These are phyloP conservation scores for Nematostella vectensis DNA, from an alignment of 92 coral and sea anemone genomes.

Conservation along the genomic window DNA sequence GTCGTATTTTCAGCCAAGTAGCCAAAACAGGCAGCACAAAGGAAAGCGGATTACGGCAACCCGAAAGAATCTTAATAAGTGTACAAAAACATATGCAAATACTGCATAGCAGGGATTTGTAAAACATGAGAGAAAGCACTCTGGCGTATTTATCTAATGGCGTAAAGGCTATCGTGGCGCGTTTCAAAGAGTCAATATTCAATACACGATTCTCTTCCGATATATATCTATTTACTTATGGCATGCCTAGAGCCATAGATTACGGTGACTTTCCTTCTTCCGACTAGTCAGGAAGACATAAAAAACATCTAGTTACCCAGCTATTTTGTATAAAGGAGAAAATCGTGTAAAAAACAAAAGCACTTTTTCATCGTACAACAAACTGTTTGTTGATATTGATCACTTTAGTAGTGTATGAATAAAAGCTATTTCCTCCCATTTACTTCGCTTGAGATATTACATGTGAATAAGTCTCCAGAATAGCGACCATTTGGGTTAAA, in stretches of 20 bases:
- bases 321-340: too few relatives aligned
- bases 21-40: too few relatives aligned
- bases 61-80: background rate
- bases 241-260: too few relatives aligned
- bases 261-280: too few relatives aligned
- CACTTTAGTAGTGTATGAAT: background rate
- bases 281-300: too few relatives aligned
- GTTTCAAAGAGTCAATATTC: background rate
- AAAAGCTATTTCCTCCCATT: background rate
- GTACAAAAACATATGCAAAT: conserved; percentile 1
- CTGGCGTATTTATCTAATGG: background rate
- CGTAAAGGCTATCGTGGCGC: background rate
- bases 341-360: too few relatives aligned
- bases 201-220: background rate
- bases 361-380: background rate
- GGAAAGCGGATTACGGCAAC: background rate
- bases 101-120: background rate
- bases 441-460: background rate
- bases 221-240: too few relatives aligned
- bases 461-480: background rate
- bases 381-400: background rate
- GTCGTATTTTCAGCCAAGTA: background rate
- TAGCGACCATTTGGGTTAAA: background rate
- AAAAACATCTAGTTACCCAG: too few relatives aligned
- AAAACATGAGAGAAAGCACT: conserved; percentile 4